phyloP scores from a whole-genome alignment of 2,888 invertebrate genomes.

The Elgonia sp. region DNA sequence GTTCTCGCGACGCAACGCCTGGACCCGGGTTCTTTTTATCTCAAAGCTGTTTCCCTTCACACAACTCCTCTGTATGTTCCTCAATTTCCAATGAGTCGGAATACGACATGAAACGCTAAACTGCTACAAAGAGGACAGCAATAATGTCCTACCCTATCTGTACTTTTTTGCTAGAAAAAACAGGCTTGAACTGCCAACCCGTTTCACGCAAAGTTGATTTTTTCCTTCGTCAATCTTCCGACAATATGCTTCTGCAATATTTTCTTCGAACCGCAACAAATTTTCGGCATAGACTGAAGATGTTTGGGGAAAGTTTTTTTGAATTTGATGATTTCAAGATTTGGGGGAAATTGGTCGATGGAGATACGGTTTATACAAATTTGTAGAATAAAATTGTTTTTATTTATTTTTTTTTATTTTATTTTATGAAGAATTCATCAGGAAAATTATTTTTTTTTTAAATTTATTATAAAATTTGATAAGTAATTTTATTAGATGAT shows the following conservation, averaged over 20 bases:
- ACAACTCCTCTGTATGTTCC: slow-evolving; percentile 83
- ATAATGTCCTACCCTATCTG: slow-evolving; percentile 73
- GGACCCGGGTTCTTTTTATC: slow-evolving; percentile 82
- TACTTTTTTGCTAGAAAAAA: slow-evolving; percentile 71
- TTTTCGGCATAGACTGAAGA: slow-evolving; percentile 49
- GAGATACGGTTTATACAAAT: too few relatives aligned
- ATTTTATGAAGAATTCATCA: too few relatives aligned
- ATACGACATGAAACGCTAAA: slow-evolving; percentile 86
- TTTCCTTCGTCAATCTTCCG: slow-evolving; percentile 72
- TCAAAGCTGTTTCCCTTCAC: slow-evolving; percentile 85
- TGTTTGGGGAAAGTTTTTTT: slow-evolving; percentile 12
- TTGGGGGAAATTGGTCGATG: neutral
- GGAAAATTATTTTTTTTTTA: too few relatives aligned
- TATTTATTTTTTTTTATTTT: too few relatives aligned
- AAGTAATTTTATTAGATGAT: too few relatives aligned
- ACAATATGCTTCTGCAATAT: slow-evolving; percentile 73
- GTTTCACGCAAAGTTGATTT: slow-evolving; percentile 75
- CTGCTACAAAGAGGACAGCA: slow-evolving; percentile 85
- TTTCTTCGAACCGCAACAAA: slow-evolving; percentile 55
- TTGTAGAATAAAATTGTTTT: too few relatives aligned
- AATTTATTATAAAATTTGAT: too few relatives aligned
- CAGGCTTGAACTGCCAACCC: slow-evolving; percentile 65
- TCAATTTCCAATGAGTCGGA: slow-evolving; percentile 87
- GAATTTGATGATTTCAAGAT: slow-evolving; percentile 5
- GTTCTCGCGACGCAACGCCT: slow-evolving; percentile 71